phyloP scores from a whole-genome alignment of 2,113 vertebrate species.

The Oophaga pumilio region DNA sequence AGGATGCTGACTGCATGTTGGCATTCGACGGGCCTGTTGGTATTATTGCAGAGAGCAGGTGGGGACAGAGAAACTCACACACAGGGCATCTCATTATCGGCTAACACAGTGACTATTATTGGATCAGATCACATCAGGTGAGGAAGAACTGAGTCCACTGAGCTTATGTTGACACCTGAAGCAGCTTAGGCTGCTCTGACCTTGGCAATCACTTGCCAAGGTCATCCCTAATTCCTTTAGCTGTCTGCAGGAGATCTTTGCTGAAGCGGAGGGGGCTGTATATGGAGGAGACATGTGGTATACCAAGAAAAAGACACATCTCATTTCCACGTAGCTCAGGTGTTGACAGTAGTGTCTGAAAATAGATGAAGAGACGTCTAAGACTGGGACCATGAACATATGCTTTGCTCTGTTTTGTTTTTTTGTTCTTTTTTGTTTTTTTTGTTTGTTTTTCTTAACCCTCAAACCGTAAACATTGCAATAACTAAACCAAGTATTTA shows the following conservation, averaged over 20 bases:
- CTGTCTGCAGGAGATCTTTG: conserved; percentile 30
- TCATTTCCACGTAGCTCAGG: conserved; percentile 9
- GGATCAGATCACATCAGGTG: conserved; percentile 72
- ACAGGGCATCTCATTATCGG: conserved; percentile 64
- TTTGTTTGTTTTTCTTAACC: not conserved
- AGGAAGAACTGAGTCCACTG: conserved; percentile 62
- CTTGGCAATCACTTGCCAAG: conserved; percentile 67
- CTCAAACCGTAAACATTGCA: not conserved
- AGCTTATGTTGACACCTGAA: conserved; percentile 67
- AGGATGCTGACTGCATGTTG: conserved; percentile 63
- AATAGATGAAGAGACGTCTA: conserved; percentile 36
- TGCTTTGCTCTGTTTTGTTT: not conserved
- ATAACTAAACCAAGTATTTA: not conserved
- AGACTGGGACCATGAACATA: not conserved
- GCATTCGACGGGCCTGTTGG: conserved; percentile 61
- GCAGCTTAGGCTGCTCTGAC: conserved; percentile 62
- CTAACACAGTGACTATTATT: conserved; percentile 64
- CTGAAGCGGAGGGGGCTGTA: conserved; percentile 16
- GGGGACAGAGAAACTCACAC: conserved; percentile 58
- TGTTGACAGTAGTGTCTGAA: conserved; percentile 19
- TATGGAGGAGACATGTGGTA: conserved; percentile 36
- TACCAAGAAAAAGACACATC: conserved; percentile 29
- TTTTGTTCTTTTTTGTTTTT: no score
- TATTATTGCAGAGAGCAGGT: conserved; percentile 64
- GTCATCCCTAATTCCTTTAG: conserved; percentile 68